These are phyloP conservation scores for Drosophila leonis DNA, from an alignment of 2,888 invertebrate genomes.

Conservation along the genomic window DNA sequence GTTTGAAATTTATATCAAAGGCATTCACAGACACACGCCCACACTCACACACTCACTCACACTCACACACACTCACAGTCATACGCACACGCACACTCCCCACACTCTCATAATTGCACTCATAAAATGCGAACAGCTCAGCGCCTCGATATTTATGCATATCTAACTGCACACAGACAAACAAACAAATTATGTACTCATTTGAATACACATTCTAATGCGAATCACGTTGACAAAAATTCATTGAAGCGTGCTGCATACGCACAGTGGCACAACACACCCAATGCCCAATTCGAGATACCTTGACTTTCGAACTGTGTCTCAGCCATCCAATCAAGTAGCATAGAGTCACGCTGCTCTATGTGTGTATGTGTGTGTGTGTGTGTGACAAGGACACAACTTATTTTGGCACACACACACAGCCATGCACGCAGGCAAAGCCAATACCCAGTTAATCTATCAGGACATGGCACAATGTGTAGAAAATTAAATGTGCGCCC, in stretches of 20 bases:
- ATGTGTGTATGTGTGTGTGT: constrained; percentile 15
- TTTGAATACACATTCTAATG: constrained; percentile 81
- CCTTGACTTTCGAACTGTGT: constrained; percentile 75
- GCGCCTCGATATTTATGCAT: constrained; percentile 60
- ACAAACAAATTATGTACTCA: constrained; percentile 80
- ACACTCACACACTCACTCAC: constrained; percentile 15
- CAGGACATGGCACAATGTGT: constrained; percentile 76
- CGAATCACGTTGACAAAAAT: constrained; percentile 79
- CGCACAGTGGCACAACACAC: constrained; percentile 13
- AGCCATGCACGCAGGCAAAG: constrained; percentile 21
- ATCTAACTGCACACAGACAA: constrained; percentile 61
- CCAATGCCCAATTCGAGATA: constrained; percentile 29
- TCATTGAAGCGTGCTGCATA: constrained; percentile 69
- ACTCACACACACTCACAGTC: not conserved
- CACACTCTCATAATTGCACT: constrained; percentile 67
- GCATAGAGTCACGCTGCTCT: constrained; percentile 20
- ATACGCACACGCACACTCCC: not conserved
- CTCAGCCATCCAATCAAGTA: constrained; percentile 65
- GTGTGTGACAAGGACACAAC: constrained; percentile 60
- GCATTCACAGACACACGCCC: constrained; percentile 32
- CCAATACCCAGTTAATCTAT: constrained; percentile 76
- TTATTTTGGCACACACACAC: constrained; percentile 47
- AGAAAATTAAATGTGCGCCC: constrained; percentile 73
- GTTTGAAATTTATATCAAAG: constrained; percentile 78
- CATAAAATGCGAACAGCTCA: constrained; percentile 73